Conservation (phyloP, 1,140 invertebrate species). For the Lasioglossum baleicum region DNA sequence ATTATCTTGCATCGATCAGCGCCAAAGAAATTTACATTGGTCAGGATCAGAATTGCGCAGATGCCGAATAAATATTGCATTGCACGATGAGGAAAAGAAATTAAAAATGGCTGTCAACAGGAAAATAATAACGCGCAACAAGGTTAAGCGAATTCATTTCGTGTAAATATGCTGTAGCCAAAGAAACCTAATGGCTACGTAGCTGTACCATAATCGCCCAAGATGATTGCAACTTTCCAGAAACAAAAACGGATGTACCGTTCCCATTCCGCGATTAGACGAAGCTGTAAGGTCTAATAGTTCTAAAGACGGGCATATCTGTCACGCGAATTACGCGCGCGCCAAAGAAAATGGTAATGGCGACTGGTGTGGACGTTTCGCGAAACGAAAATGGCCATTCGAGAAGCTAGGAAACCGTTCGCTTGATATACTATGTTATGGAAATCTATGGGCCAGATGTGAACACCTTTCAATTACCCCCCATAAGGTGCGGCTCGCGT, state of each 20-base stretch:
- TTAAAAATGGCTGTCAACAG: not conserved
- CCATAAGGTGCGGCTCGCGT: not conserved
- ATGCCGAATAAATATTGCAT: too few relatives aligned
- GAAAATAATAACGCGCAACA: slow-evolving; percentile 5
- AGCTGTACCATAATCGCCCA: slow-evolving; percentile 7
- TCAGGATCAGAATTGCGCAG: too few relatives aligned
- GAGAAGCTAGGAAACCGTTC: not conserved
- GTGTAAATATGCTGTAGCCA: not conserved
- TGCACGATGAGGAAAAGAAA: too few relatives aligned
- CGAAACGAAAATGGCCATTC: not conserved
- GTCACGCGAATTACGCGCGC: slow-evolving; percentile 11
- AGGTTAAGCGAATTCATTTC: slow-evolving; percentile 39
- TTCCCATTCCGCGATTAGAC: slow-evolving; percentile 18
- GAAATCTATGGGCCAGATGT: not conserved
- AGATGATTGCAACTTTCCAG: slow-evolving; percentile 12
- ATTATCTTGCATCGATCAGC: too few relatives aligned
- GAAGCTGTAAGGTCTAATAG: slow-evolving; percentile 11
- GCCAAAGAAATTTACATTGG: too few relatives aligned
- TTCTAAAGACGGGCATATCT: slow-evolving; percentile 16
- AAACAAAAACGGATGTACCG: slow-evolving; percentile 16
- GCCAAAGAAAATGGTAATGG: not conserved
- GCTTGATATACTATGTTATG: not conserved
- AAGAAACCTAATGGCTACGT: slow-evolving; percentile 11
- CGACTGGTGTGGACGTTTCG: too few relatives aligned
- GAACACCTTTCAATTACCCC: slow-evolving; percentile 29